Conservation (phyloP, 2,113 vertebrate genomes). For the Platysternon megacephalum region DNA sequence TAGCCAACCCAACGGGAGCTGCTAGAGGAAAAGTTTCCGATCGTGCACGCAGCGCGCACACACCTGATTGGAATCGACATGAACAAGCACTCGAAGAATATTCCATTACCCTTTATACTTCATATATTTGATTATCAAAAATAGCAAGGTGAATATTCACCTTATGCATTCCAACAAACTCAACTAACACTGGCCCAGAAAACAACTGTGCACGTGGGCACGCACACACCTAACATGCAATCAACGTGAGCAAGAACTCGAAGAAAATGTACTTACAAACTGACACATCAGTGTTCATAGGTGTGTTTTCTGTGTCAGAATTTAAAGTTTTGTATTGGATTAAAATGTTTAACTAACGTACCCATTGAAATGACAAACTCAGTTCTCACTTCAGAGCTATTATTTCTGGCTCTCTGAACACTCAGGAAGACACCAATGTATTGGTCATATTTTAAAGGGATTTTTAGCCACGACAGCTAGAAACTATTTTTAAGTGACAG, state of each 20-base stretch:
- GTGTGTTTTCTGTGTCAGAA: background rate
- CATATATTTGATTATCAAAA: background rate
- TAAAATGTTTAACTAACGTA: background rate
- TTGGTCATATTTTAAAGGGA: background rate
- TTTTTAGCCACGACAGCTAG: background rate
- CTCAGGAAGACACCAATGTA: fast-evolving
- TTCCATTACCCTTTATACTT: background rate
- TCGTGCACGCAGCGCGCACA: no score
- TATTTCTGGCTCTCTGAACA: fast-evolving
- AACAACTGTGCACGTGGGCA: background rate
- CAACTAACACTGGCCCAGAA: background rate
- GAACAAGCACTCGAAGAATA: background rate
- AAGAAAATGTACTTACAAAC: background rate
- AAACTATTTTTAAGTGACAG: background rate
- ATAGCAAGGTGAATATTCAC: background rate
- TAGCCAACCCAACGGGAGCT: no score
- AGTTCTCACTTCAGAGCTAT: background rate
- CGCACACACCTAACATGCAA: no score
- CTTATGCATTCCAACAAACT: fast-evolving
- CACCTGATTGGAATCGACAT: no score
- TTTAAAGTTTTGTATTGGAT: background rate
- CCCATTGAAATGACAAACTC: background rate
- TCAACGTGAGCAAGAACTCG: no score
- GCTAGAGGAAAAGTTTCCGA: no score
- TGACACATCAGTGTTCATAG: background rate